These are phyloP conservation scores for Oscheius sp. DNA, from an alignment of 1,140 invertebrate species.

Conservation along the genomic window DNA sequence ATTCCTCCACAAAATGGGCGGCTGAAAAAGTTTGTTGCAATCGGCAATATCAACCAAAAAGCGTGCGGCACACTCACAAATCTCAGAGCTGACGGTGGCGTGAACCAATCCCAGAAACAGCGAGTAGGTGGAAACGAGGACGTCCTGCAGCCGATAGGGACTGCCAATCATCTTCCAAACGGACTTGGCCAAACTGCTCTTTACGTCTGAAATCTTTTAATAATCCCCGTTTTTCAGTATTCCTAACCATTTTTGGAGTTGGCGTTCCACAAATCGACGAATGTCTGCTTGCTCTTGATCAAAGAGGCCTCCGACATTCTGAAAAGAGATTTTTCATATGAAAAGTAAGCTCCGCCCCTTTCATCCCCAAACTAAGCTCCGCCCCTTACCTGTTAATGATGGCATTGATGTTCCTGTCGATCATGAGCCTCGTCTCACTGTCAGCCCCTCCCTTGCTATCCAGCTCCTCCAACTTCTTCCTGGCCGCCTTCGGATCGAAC, in stretches of 20 bases:
- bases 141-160: constrained; percentile 40
- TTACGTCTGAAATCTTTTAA: constrained; percentile 41
- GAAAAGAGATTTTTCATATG: too few relatives aligned
- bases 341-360: background rate
- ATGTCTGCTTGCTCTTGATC: constrained; percentile 34
- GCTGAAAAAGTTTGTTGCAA: constrained; percentile 30
- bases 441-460: constrained; percentile 2
- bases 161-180: constrained; percentile 32
- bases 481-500: constrained; percentile 23
- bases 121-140: constrained; percentile 39
- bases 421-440: background rate
- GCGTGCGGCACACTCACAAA: constrained; percentile 42
- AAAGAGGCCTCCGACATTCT: constrained; percentile 44
- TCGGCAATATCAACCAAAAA: too few relatives aligned
- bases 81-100: constrained; percentile 40
- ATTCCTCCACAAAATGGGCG: constrained; percentile 49
- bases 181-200: constrained; percentile 35
- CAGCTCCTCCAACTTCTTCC: constrained; percentile 21
- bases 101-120: constrained; percentile 40
- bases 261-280: constrained; percentile 36
- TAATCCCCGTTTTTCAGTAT: background rate
- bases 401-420: constrained; percentile 8
- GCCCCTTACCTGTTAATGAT: constrained; percentile 17
- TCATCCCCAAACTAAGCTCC: background rate
- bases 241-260: constrained; percentile 41